A percentile compares a stretch with the other conserved stretches of the same genome.
These are phyloP conservation scores for Laticauda colubrina DNA, from an alignment of 2,113 vertebrate genomes.

Conservation along the genomic window DNA sequence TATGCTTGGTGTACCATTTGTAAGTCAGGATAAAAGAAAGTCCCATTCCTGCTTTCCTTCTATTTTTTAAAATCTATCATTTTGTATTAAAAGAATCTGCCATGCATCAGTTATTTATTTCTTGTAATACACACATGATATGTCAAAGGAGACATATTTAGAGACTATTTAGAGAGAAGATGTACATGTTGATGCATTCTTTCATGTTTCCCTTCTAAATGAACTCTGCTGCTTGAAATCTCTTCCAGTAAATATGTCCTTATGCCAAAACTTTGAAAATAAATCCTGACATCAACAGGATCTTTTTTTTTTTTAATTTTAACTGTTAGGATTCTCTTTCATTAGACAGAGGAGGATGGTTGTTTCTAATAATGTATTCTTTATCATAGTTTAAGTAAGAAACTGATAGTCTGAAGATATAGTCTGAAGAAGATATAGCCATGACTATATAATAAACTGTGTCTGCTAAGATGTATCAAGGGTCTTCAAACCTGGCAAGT, in stretches of 20 bases:
- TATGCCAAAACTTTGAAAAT: neutral
- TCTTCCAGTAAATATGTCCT: neutral
- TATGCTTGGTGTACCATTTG: neutral
- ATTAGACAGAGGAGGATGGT: neutral
- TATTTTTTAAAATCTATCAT: neutral
- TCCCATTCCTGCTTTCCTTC: neutral
- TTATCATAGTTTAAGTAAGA: neutral
- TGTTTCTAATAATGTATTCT: neutral
- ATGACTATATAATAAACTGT: neutral
- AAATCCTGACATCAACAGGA: neutral
- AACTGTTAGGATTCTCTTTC: neutral
- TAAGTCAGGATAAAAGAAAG: neutral
- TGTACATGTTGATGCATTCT: neutral
- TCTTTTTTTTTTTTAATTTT: neutral
- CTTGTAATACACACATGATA: no score
- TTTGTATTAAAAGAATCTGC: neutral
- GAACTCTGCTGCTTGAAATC: neutral
- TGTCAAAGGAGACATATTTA: fast-evolving
- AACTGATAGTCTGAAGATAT: neutral
- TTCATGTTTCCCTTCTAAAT: no score
- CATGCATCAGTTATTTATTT: neutral
- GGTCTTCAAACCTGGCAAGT: no score
- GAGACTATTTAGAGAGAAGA: slow-evolving; percentile 8
- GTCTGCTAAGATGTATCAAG: neutral
- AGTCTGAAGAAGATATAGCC: neutral